Evolutionary conservation across 2,797 vertebrate genomes (phyloP).

Genomic region (Podarcis siculus): DNA sequence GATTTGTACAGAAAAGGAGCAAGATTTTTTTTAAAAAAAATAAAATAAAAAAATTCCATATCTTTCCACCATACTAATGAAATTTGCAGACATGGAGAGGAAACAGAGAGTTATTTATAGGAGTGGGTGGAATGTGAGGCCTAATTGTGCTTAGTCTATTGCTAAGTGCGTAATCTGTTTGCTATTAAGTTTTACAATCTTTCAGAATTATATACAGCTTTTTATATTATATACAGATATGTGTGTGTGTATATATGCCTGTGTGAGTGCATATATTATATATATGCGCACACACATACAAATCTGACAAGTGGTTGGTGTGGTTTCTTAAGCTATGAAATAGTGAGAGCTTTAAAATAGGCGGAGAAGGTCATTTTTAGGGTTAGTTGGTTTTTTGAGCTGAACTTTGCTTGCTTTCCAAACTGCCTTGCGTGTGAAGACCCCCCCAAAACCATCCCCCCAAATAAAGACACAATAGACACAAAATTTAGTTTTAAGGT

Average conservation of each 20-base stretch:
- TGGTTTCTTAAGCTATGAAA: conserved; percentile 41
- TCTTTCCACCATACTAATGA: conserved; percentile 89
- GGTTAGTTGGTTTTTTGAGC: conserved; percentile 20
- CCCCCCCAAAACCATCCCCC: too few species aligned
- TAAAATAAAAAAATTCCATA: background rate
- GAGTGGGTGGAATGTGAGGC: conserved; percentile 86
- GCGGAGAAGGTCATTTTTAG: conserved; percentile 1
- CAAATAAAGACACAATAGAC: too few species aligned
- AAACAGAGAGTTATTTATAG: conserved; percentile 94
- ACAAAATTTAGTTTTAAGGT: too few species aligned
- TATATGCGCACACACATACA: conserved; percentile 32
- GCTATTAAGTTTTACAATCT: conserved; percentile 82
- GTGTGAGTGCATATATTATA: too few species aligned
- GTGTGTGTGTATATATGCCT: background rate
- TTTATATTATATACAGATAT: conserved; percentile 9
- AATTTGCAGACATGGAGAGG: conserved; percentile 90
- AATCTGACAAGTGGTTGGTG: conserved; percentile 53
- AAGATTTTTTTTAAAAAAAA: conserved; percentile 3
- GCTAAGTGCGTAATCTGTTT: conserved; percentile 85
- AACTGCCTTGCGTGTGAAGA: background rate
- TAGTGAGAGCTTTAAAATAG: conserved; percentile 50
- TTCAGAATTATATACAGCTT: conserved; percentile 72
- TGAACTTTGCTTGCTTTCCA: background rate
- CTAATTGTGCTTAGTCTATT: conserved; percentile 94
- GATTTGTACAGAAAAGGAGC: conserved; percentile 60